A percentile compares a stretch with the other conserved stretches of the same genome.
These are phyloP conservation scores for Halyomorpha halys DNA, from an alignment of 1,140 invertebrate genomes.

Conservation along the genomic window DNA sequence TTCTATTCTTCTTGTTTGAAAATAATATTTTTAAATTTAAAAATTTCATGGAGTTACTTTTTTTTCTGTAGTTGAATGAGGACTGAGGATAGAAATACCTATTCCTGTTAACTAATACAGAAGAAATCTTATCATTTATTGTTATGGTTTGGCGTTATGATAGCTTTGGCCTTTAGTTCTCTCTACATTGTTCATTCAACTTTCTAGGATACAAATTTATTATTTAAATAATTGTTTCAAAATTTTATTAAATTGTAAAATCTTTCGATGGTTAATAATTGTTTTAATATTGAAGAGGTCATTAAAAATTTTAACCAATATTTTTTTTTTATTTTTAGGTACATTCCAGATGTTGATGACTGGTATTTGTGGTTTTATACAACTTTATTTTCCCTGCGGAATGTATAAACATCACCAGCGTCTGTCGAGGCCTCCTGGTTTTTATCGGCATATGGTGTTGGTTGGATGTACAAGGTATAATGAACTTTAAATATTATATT, in stretches of 20 bases:
- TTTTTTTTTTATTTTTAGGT: slow-evolving; percentile 38
- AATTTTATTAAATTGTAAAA: not conserved
- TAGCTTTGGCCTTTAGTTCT: too few species aligned
- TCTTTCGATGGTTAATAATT: not conserved
- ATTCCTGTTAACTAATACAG: too few species aligned
- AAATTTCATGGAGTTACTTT: too few species aligned
- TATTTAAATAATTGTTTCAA: not conserved
- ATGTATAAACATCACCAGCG: slow-evolving; percentile 52
- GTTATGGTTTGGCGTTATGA: too few species aligned
- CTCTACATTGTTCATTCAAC: too few species aligned
- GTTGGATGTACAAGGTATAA: slow-evolving; percentile 60
- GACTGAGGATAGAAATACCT: too few species aligned
- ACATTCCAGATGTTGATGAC: slow-evolving; percentile 71
- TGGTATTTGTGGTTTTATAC: slow-evolving; percentile 60
- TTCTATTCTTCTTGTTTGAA: too few species aligned
- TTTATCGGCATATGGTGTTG: slow-evolving; percentile 64
- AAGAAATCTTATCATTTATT: too few species aligned
- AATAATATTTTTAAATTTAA: too few species aligned
- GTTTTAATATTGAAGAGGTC: not conserved
- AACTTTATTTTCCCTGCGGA: slow-evolving; percentile 65
- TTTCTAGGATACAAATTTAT: not conserved
- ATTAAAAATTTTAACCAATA: not conserved
- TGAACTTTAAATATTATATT: slow-evolving; percentile 15
- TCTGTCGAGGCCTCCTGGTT: slow-evolving; percentile 54
- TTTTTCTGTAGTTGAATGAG: too few species aligned